These are phyloP conservation scores for Pangasianodon hypophthalmus DNA, from an alignment of 2,113 vertebrate species.

Conservation along the genomic window DNA sequence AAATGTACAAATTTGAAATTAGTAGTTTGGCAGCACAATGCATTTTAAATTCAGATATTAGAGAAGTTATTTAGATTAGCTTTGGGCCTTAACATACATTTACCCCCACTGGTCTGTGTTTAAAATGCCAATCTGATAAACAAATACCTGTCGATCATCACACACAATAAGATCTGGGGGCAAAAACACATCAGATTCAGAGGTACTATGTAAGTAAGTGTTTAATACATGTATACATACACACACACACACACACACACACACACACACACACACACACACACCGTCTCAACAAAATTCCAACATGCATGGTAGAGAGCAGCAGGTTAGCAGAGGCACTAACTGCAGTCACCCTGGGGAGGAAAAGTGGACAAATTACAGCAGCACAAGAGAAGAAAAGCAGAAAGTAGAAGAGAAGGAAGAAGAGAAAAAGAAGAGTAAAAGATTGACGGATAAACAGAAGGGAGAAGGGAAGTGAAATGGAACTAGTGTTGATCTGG, in stretches of 20 bases:
- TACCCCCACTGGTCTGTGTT: background rate
- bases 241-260: conserved; percentile 34
- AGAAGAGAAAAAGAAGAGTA: background rate
- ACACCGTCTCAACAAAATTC: background rate
- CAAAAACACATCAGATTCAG: background rate
- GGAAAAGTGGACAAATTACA: conserved; percentile 22
- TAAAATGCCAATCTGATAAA: background rate
- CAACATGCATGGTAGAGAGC: conserved; percentile 47
- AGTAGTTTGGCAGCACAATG: background rate
- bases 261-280: conserved; percentile 23
- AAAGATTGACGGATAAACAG: conserved; percentile 2
- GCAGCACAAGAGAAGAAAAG: background rate
- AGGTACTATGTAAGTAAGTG: background rate
- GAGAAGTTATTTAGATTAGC: background rate
- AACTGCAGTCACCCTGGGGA: conserved; percentile 47
- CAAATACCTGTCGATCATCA: background rate
- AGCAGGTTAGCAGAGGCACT: conserved; percentile 48
- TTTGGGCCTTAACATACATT: background rate
- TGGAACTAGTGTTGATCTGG: conserved; percentile 13
- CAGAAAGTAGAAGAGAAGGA: background rate
- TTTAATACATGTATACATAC: background rate
- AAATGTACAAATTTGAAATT: background rate
- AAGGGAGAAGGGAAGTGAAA: background rate
- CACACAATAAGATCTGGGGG: background rate
- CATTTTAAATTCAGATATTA: background rate